Percentiles rank a stretch among this genome's conserved stretches.
phyloP scores from a whole-genome alignment of 1,140 invertebrate genomes.

The Cotesia glomerata region DNA sequence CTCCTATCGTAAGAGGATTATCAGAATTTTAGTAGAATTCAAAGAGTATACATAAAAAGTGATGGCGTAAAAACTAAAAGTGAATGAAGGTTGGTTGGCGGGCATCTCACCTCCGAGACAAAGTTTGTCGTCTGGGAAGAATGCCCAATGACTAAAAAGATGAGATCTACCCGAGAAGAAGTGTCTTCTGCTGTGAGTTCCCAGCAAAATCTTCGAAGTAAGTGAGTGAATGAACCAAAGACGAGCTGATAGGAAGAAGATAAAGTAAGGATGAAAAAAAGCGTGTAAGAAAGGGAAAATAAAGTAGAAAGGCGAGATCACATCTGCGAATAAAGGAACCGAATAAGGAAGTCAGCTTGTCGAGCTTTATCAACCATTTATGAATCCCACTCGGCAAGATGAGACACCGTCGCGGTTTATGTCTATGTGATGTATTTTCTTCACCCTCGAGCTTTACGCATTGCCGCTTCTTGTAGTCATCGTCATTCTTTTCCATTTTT shows the following conservation, averaged over 20 bases:
- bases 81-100: background rate
- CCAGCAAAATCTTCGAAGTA: slow-evolving; percentile 17
- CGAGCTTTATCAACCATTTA: slow-evolving; percentile 46
- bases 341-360: slow-evolving; percentile 15
- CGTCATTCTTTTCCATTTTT: slow-evolving; percentile 23
- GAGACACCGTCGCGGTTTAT: background rate
- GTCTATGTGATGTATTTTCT: background rate
- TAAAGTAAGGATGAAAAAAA: background rate
- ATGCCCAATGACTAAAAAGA: slow-evolving; percentile 47
- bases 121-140: slow-evolving; percentile 32
- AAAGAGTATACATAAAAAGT: too few species aligned
- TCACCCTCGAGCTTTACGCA: slow-evolving; percentile 16
- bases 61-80: background rate
- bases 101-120: background rate
- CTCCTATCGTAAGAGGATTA: too few species aligned
- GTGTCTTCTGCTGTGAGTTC: slow-evolving; percentile 32
- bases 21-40: too few species aligned
- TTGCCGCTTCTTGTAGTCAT: background rate
- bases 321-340: background rate
- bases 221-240: slow-evolving; percentile 16
- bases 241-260: background rate
- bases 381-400: slow-evolving; percentile 34
- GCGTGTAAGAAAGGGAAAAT: slow-evolving; percentile 16
- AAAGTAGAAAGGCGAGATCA: slow-evolving; percentile 8
- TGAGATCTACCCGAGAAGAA: slow-evolving; percentile 43